Conservation (phyloP, 2,797 vertebrate genomes). For the Micrastur ruficollis region DNA sequence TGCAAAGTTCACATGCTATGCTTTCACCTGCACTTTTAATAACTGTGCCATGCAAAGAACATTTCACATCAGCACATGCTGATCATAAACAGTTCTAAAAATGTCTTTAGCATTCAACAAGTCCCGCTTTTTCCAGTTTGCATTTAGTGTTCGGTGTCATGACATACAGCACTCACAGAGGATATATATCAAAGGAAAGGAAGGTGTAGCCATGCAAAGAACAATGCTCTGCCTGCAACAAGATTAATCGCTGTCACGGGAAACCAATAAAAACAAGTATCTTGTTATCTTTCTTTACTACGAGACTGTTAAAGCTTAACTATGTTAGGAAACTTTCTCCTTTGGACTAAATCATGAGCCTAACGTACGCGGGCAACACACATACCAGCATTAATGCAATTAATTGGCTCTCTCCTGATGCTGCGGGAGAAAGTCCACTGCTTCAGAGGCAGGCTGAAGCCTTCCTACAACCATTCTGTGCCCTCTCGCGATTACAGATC, state of each 20-base stretch:
- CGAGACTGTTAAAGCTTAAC: conserved; percentile 61
- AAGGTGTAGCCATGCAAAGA: conserved; percentile 28
- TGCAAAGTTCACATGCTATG: neutral
- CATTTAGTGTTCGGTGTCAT: neutral
- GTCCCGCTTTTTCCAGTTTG: neutral
- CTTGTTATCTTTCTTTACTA: conserved; percentile 37
- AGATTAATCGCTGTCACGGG: neutral
- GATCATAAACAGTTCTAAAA: conserved; percentile 2
- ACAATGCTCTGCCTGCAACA: neutral
- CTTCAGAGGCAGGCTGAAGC: neutral
- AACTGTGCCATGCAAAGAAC: neutral
- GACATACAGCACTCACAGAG: neutral
- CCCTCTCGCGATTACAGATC: neutral
- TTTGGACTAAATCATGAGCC: conserved; percentile 15
- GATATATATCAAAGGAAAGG: conserved; percentile 14
- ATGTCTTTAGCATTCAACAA: neutral
- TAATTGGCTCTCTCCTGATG: neutral
- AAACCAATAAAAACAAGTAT: conserved; percentile 42
- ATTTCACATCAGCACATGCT: conserved; percentile 34
- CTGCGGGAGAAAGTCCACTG: neutral
- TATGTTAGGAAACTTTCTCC: conserved; percentile 39
- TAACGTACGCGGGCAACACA: neutral
- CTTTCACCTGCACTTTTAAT: neutral
- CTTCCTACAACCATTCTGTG: neutral
- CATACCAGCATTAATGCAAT: neutral